A percentile compares a stretch with the other conserved stretches of the same genome.
Conservation (phyloP, 1,140 invertebrate genomes). For the Akabosia matsudoensis region DNA sequence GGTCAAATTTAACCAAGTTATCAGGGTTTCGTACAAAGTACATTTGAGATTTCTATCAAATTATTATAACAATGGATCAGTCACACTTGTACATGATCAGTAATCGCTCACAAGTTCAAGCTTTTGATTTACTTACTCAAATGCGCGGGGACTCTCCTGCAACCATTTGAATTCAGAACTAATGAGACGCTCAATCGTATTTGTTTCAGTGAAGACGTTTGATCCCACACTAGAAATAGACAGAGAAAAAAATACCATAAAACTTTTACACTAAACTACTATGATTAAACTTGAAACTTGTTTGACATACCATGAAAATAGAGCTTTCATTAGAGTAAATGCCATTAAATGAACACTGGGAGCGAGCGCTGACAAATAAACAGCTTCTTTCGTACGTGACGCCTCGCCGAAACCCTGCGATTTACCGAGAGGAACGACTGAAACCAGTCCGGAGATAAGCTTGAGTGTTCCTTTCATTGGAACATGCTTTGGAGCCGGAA, state of each 20-base stretch:
- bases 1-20: not conserved
- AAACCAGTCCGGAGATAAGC: constrained; percentile 25
- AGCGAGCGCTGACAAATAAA: constrained; percentile 28
- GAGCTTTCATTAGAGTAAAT: constrained; percentile 25
- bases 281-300: not conserved
- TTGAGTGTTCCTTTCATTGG: constrained; percentile 33
- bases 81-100: no score
- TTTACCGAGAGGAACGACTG: constrained; percentile 32
- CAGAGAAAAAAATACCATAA: not conserved
- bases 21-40: not conserved
- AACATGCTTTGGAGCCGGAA: constrained; percentile 38
- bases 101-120: no score
- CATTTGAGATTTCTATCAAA: constrained; percentile 15
- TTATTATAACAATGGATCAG: no score
- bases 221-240: constrained; percentile 35
- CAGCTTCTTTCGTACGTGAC: constrained; percentile 26
- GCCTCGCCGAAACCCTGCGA: not conserved
- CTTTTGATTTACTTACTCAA: constrained; percentile 27
- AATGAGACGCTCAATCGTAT: constrained; percentile 31
- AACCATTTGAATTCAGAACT: constrained; percentile 41
- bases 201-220: constrained; percentile 33
- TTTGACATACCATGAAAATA: constrained; percentile 35
- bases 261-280: not conserved
- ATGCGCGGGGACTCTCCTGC: constrained; percentile 20
- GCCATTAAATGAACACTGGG: constrained; percentile 32